These are phyloP conservation scores for Acrocephalus arundinaceus DNA, from an alignment of 2,113 vertebrate genomes.

Conservation along the genomic window DNA sequence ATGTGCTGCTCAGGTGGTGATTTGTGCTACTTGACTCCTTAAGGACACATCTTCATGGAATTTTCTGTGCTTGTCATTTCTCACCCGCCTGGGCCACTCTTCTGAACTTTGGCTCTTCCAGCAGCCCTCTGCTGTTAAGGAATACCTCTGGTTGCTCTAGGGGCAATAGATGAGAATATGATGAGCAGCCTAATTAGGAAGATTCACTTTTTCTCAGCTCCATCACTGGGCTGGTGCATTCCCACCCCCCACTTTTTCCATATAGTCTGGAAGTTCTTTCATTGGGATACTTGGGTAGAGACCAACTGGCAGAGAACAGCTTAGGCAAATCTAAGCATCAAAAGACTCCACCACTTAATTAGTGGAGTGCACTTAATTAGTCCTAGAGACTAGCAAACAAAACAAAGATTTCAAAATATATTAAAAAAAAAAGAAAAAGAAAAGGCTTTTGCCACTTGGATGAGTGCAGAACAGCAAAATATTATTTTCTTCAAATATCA, in stretches of 20 bases:
- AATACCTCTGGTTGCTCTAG: neutral
- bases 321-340: neutral
- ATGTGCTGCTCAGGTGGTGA: neutral
- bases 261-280: neutral
- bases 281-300: neutral
- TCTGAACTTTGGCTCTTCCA: neutral
- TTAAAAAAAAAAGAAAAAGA: too few species aligned
- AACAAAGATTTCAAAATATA: neutral
- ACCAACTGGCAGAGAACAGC: neutral
- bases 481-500: neutral
- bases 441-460: neutral
- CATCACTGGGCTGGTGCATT: neutral
- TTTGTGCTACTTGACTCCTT: neutral
- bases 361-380: neutral
- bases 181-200: neutral
- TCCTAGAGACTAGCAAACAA: neutral
- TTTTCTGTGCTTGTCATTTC: neutral
- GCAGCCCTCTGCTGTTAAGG: neutral
- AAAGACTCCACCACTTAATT: neutral
- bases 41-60: neutral
- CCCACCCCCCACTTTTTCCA: neutral
- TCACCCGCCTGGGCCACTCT: neutral
- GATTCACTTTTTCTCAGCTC: neutral
- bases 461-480: neutral
- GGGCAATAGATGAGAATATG: neutral